Conservation (phyloP, 2,113 vertebrate species). For the Bujurquina vittata region DNA sequence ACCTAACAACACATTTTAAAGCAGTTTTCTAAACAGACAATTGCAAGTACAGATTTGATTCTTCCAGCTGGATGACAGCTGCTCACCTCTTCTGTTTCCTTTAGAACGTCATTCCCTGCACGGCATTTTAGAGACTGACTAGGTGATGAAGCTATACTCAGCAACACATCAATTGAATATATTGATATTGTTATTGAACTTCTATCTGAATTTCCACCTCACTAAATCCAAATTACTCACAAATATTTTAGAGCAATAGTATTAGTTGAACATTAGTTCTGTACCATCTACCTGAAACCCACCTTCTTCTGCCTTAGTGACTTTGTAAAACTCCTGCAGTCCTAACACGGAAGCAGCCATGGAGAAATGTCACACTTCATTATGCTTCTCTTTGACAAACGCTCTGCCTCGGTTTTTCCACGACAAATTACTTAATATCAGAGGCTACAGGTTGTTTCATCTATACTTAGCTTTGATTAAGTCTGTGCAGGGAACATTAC, state of each 20-base stretch:
- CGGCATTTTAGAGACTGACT: constrained; percentile 1
- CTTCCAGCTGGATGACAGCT: constrained; percentile 1
- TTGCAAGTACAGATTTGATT: background rate
- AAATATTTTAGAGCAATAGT: constrained; percentile 30
- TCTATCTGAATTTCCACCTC: background rate
- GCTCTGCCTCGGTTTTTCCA: constrained; percentile 39
- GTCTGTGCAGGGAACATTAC: background rate
- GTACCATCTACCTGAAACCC: constrained; percentile 16
- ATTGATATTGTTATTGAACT: constrained; percentile 17
- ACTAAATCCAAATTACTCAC: constrained; percentile 18
- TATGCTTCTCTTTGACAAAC: constrained; percentile 62
- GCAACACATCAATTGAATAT: constrained; percentile 14
- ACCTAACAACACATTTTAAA: background rate
- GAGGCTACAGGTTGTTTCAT: constrained; percentile 57
- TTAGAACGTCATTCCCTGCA: background rate
- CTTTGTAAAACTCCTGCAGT: constrained; percentile 32
- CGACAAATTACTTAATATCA: constrained; percentile 58
- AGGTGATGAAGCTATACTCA: constrained; percentile 13
- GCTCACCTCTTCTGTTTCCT: constrained; percentile 9
- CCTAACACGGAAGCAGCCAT: constrained; percentile 46
- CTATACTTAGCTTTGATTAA: constrained; percentile 65
- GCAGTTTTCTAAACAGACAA: background rate
- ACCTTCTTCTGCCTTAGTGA: background rate
- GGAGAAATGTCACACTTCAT: constrained; percentile 62
- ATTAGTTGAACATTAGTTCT: constrained; percentile 35